Evolutionary conservation across 2,113 vertebrate genomes (phyloP).

Genomic region (Erpornis zantholeuca): DNA sequence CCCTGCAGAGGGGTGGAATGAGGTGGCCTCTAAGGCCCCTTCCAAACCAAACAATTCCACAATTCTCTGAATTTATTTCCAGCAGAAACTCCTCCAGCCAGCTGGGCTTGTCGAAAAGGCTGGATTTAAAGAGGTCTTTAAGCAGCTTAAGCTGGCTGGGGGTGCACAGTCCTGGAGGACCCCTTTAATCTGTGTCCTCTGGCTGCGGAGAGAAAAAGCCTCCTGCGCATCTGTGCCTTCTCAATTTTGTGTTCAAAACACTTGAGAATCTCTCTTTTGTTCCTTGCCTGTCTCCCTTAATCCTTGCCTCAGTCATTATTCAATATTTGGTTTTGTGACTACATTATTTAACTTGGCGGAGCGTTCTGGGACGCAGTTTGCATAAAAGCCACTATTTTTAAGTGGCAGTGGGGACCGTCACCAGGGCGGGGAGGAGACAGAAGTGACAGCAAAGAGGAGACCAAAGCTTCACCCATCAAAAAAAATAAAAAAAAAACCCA

Average conservation of each 20-base stretch:
- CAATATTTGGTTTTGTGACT: slow-evolving; percentile 64
- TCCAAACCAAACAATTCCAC: neutral
- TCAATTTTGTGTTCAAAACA: slow-evolving; percentile 1
- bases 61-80: neutral
- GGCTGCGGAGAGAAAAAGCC: neutral
- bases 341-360: slow-evolving; percentile 57
- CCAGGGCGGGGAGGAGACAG: neutral
- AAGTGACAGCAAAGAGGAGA: neutral
- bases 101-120: accelerated
- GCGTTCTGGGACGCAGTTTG: slow-evolving; percentile 11
- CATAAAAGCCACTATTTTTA: slow-evolving; percentile 8
- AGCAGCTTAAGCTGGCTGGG: neutral
- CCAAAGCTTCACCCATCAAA: slow-evolving; percentile 39
- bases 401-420: neutral
- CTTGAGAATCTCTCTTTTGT: slow-evolving; percentile 36
- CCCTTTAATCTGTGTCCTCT: neutral
- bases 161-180: neutral
- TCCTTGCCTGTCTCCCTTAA: slow-evolving; percentile 37
- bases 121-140: neutral
- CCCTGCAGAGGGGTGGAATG: neutral
- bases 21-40: neutral
- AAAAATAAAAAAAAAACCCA: neutral
- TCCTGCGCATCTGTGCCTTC: neutral
- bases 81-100: neutral
- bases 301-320: slow-evolving; percentile 50